Percentiles rank a stretch among this genome's conserved stretches.
These are phyloP conservation scores for Aphaenogaster floridana DNA, from an alignment of 1,140 invertebrate species.

Conservation along the genomic window DNA sequence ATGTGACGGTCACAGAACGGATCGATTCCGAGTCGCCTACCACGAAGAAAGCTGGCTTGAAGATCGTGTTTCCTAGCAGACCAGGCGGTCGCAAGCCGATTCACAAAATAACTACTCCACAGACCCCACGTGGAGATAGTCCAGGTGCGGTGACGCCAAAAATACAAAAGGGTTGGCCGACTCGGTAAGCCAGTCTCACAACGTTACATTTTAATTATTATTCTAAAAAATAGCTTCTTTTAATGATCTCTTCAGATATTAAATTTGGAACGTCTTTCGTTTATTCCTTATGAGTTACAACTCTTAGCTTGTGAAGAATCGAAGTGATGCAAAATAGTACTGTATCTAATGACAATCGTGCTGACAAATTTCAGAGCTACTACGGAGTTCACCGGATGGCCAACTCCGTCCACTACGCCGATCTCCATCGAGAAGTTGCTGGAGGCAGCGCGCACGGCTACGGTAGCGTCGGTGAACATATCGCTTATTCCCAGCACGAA, in stretches of 20 bases:
- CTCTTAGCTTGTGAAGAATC: not conserved
- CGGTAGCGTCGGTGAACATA: constrained; percentile 84
- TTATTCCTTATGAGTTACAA: not conserved
- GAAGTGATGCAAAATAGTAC: too few species aligned
- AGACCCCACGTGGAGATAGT: constrained; percentile 78
- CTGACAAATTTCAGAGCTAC: constrained; percentile 89
- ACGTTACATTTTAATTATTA: constrained; percentile 17
- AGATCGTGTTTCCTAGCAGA: constrained; percentile 93
- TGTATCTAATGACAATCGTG: not conserved
- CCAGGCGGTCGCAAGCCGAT: constrained; percentile 90
- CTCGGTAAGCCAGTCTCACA: constrained; percentile 87
- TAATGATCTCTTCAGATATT: not conserved
- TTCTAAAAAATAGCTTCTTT: not conserved
- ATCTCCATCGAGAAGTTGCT: constrained; percentile 94
- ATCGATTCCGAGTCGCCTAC: constrained; percentile 73
- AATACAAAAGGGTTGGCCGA: constrained; percentile 94
- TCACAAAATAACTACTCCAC: constrained; percentile 89
- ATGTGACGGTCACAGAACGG: constrained; percentile 68
- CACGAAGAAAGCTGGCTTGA: constrained; percentile 87
- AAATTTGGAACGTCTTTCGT: not conserved
- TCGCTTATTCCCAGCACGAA: constrained; percentile 82
- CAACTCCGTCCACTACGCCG: constrained; percentile 93
- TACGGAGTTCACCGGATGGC: constrained; percentile 96
- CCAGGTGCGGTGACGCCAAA: constrained; percentile 88
- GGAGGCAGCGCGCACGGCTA: constrained; percentile 90